Evolutionary conservation across 2,113 vertebrate genomes (phyloP).

Genomic region (Vanacampus margaritifer): DNA sequence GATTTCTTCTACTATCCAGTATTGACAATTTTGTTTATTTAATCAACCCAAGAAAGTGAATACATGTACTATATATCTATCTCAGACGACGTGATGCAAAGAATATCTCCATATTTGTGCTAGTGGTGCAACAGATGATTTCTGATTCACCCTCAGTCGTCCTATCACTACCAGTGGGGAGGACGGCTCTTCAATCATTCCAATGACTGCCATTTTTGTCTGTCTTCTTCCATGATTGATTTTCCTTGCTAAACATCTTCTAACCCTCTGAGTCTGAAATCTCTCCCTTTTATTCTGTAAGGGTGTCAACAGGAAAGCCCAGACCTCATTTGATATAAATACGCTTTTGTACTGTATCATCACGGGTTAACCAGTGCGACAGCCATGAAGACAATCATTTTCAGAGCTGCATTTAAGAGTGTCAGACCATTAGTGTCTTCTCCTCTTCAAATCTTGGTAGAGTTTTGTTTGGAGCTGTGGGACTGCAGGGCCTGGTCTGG

Average conservation of each 20-base stretch:
- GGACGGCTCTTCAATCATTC: conserved; percentile 21
- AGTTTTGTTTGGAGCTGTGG: background rate
- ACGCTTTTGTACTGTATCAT: conserved; percentile 13
- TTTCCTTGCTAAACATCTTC: conserved; percentile 20
- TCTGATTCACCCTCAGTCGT: conserved; percentile 26
- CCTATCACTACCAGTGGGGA: conserved; percentile 30
- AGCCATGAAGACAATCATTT: conserved; percentile 11
- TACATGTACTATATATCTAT: background rate
- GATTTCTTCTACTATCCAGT: background rate
- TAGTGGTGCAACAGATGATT: conserved; percentile 35
- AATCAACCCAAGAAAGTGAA: background rate
- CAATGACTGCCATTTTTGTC: conserved; percentile 14
- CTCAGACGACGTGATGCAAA: conserved; percentile 39
- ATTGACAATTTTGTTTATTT: background rate
- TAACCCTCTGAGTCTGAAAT: conserved; percentile 42
- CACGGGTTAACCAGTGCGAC: conserved; percentile 24
- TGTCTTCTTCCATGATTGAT: conserved; percentile 17
- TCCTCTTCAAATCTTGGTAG: background rate
- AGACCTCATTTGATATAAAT: conserved; percentile 33
- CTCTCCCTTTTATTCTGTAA: conserved; percentile 24
- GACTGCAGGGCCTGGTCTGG: conserved; percentile 35
- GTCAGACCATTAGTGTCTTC: background rate
- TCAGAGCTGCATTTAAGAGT: conserved; percentile 13
- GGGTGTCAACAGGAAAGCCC: conserved; percentile 54
- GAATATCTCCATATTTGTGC: conserved; percentile 21